Evolutionary conservation across 1,140 invertebrate genomes (phyloP).

Genomic region (Euura lappo): DNA sequence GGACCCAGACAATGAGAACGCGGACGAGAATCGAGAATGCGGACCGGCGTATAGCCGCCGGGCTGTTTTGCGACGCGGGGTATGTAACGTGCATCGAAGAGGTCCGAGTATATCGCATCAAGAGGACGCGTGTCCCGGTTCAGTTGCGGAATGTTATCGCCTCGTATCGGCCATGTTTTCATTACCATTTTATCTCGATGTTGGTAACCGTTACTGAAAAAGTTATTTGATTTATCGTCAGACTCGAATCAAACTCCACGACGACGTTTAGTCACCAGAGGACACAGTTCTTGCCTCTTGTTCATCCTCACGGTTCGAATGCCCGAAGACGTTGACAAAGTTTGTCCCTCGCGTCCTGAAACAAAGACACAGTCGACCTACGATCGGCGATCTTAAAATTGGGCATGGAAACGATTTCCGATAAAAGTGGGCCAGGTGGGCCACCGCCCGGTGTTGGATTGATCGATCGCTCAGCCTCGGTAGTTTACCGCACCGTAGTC

Average conservation of each 20-base stretch:
- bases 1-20: slow-evolving; percentile 26
- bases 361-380: no score
- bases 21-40: slow-evolving; percentile 22
- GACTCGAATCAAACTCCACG: background rate
- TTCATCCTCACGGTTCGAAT: no score
- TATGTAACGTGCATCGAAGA: background rate
- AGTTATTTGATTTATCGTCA: slow-evolving; percentile 54
- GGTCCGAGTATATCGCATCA: background rate
- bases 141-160: slow-evolving; percentile 53
- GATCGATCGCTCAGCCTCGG: slow-evolving; percentile 32
- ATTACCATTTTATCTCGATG: slow-evolving; percentile 46
- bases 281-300: no score
- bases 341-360: no score
- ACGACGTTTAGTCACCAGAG: background rate
- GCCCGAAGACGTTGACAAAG: background rate
- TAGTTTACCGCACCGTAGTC: slow-evolving; percentile 41
- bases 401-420: background rate
- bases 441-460: slow-evolving; percentile 20
- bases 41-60: slow-evolving; percentile 20
- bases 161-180: slow-evolving; percentile 54
- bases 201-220: slow-evolving; percentile 43
- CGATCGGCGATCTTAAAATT: no score
- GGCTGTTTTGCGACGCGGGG: slow-evolving; percentile 12
- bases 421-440: slow-evolving; percentile 40
- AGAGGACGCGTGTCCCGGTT: slow-evolving; percentile 46